phyloP scores from a whole-genome alignment of 2,797 vertebrate species.

The Tenualosa ilisha region DNA sequence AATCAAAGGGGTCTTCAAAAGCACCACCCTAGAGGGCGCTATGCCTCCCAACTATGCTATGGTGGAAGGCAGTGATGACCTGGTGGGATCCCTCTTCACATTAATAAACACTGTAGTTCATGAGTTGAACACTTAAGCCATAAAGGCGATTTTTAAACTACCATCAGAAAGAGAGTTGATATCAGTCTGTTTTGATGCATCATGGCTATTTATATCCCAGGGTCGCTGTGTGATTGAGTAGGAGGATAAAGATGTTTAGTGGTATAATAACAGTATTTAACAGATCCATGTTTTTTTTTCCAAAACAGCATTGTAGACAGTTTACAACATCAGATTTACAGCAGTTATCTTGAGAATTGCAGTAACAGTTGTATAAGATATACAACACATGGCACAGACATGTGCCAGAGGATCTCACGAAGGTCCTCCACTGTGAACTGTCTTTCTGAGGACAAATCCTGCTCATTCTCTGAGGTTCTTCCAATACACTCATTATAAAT shows the following conservation, averaged over 20 bases:
- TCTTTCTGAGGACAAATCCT: not conserved
- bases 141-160: not conserved
- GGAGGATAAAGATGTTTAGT: not conserved
- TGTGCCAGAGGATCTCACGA: no score
- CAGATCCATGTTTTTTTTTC: no score
- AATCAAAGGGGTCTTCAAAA: slow-evolving; percentile 95
- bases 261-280: no score
- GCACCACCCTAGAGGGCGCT: slow-evolving; percentile 89
- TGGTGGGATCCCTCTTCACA: slow-evolving; percentile 69
- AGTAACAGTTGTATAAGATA: no score
- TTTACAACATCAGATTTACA: no score
- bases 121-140: not conserved
- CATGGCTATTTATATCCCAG: no score
- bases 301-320: no score
- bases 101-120: not conserved
- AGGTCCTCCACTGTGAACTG: no score
- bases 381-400: no score
- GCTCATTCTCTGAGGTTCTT: not conserved
- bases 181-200: not conserved
- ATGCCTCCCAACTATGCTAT: slow-evolving; percentile 80
- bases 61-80: slow-evolving; percentile 83
- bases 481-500: not conserved
- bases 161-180: not conserved
- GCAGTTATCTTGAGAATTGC: no score
- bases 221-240: not conserved